Conservation (phyloP, 2,797 vertebrate species). For the Gambusia yucatana region DNA sequence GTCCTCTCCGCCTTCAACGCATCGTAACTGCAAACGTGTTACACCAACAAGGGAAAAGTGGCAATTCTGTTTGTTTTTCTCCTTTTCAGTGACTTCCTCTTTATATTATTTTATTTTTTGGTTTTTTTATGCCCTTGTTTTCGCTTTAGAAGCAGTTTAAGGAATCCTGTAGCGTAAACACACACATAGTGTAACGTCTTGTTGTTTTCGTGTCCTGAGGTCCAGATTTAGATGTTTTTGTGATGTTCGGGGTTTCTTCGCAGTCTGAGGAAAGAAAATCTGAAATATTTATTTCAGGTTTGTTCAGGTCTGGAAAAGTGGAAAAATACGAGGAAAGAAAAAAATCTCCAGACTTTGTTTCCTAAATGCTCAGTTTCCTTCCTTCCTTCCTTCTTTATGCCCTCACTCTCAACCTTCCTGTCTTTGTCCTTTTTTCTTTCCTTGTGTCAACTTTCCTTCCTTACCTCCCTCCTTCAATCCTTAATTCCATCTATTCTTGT, state of each 20-base stretch:
- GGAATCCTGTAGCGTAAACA: slow-evolving; percentile 29
- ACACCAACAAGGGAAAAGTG: slow-evolving; percentile 76
- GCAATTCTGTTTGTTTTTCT: slow-evolving; percentile 70
- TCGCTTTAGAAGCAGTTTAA: slow-evolving; percentile 49
- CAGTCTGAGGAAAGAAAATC: background rate
- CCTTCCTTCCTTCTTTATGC: background rate
- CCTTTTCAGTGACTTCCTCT: slow-evolving; percentile 34
- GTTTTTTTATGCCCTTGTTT: slow-evolving; percentile 15
- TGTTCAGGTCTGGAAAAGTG: background rate
- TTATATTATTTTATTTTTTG: background rate
- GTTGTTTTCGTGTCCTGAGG: slow-evolving; percentile 36
- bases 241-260: slow-evolving; percentile 10
- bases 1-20: slow-evolving; percentile 55
- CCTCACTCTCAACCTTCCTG: background rate
- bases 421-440: background rate
- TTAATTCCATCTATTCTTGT: background rate
- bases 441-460: background rate
- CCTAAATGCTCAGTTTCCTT: background rate
- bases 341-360: background rate
- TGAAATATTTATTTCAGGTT: background rate
- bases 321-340: background rate
- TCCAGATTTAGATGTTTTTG: slow-evolving; percentile 44
- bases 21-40: slow-evolving; percentile 27
- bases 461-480: background rate
- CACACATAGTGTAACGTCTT: slow-evolving; percentile 28